Evolutionary conservation across 2,113 vertebrate genomes (phyloP).

Genomic region (Thomomys bottae): DNA sequence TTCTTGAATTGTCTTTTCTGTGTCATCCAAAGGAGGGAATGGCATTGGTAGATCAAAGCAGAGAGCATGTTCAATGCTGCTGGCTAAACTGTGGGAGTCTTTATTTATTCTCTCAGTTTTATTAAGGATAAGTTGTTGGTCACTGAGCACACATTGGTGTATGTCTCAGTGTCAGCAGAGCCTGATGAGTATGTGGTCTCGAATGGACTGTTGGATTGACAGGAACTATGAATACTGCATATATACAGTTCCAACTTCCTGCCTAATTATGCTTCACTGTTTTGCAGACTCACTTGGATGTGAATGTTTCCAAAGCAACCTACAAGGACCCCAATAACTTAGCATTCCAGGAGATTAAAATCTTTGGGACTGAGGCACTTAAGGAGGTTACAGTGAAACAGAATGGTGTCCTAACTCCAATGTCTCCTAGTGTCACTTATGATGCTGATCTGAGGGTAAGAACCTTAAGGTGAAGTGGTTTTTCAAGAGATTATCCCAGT

Average conservation of each 20-base stretch:
- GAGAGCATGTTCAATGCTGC: neutral
- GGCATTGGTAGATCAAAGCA: neutral
- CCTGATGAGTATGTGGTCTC: neutral
- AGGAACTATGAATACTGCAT: neutral
- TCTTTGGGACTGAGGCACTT: constrained; percentile 85
- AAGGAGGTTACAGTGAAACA: constrained; percentile 58
- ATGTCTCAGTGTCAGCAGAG: neutral
- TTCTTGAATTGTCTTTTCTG: neutral
- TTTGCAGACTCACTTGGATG: constrained; percentile 86
- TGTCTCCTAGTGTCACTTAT: constrained; percentile 64
- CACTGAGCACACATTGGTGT: neutral
- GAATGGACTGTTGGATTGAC: neutral
- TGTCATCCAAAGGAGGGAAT: neutral
- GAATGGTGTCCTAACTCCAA: neutral
- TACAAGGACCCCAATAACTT: constrained; percentile 90
- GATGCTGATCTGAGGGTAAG: constrained; percentile 66
- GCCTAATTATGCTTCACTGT: constrained; percentile 42
- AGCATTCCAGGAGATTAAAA: constrained; percentile 90
- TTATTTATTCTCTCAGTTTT: neutral
- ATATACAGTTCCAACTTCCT: neutral
- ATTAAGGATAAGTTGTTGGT: neutral
- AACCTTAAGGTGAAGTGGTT: neutral
- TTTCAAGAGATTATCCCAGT: neutral
- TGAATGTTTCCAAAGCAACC: constrained; percentile 79
- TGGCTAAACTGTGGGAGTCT: neutral